Percentiles rank a stretch among this genome's conserved stretches.
Conservation (phyloP, 2,797 vertebrate species). For the Takifugu ocellatus region DNA sequence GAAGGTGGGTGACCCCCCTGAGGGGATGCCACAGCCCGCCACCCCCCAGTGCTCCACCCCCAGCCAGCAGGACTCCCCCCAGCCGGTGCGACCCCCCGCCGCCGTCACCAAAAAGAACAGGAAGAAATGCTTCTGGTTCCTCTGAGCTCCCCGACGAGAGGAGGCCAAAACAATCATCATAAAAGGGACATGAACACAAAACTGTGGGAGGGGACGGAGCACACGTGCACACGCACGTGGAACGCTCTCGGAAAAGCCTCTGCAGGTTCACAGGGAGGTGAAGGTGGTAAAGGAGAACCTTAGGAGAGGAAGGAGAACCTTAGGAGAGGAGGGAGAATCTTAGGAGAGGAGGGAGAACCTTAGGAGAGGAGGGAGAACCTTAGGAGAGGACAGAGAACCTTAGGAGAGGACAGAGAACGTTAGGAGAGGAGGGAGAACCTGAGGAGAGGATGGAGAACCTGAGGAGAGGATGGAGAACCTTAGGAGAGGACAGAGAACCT, state of each 20-base stretch:
- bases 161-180: background rate
- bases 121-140: conserved; percentile 82
- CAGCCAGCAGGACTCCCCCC: conserved; percentile 68
- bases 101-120: conserved; percentile 72
- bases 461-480: conserved; percentile 19
- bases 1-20: conserved; percentile 75
- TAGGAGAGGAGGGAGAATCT: conserved; percentile 26
- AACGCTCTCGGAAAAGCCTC: background rate
- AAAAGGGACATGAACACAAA: conserved; percentile 14
- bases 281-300: conserved; percentile 54
- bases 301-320: conserved; percentile 59
- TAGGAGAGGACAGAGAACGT: conserved; percentile 24
- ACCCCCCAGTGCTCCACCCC: conserved; percentile 56
- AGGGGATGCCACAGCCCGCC: conserved; percentile 56
- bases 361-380: conserved; percentile 56
- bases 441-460: too few relatives aligned
- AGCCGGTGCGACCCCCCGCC: conserved; percentile 54
- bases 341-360: conserved; percentile 41
- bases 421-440: conserved; percentile 19
- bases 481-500: conserved; percentile 56
- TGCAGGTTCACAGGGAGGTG: conserved; percentile 36
- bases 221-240: background rate
- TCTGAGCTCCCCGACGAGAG: conserved; percentile 61
- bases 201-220: conserved; percentile 41
- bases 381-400: conserved; percentile 26